Percentiles rank a stretch among this genome's conserved stretches.
Conservation (phyloP, 2,113 vertebrate species). For the Andinoacara biseriatus region DNA sequence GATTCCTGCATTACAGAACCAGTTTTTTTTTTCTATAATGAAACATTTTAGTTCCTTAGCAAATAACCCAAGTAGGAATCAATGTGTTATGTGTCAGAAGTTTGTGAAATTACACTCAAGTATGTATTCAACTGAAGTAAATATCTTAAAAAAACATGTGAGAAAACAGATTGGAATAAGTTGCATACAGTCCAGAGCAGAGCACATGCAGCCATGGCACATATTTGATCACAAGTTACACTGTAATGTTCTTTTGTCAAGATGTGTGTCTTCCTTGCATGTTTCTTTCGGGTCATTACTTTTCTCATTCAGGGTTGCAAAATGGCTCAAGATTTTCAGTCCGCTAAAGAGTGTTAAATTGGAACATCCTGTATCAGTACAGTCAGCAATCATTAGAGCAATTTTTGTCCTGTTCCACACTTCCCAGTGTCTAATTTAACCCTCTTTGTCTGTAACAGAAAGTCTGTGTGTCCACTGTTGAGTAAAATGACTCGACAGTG, state of each 20-base stretch:
- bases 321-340: conserved; percentile 29
- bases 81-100: neutral
- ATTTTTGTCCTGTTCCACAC: conserved; percentile 56
- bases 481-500: neutral
- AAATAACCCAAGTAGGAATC: neutral
- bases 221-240: conserved; percentile 6
- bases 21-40: neutral
- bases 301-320: conserved; percentile 22
- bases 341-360: conserved; percentile 30
- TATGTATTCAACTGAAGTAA: neutral
- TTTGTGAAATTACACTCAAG: neutral
- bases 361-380: conserved; percentile 65
- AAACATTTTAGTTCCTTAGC: conserved; percentile 9
- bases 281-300: conserved; percentile 36
- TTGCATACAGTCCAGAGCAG: neutral
- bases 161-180: neutral
- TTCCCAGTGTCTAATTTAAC: conserved; percentile 1
- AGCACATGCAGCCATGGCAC: neutral
- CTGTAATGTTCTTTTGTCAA: neutral
- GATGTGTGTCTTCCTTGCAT: neutral
- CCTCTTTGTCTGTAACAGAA: conserved; percentile 17
- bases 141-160: neutral
- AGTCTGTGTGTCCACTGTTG: neutral
- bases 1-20: neutral
- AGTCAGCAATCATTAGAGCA: conserved; percentile 33